Base-by-base conservation (phyloP, 1,140 invertebrate species). In the Venturia canescens region DNA sequence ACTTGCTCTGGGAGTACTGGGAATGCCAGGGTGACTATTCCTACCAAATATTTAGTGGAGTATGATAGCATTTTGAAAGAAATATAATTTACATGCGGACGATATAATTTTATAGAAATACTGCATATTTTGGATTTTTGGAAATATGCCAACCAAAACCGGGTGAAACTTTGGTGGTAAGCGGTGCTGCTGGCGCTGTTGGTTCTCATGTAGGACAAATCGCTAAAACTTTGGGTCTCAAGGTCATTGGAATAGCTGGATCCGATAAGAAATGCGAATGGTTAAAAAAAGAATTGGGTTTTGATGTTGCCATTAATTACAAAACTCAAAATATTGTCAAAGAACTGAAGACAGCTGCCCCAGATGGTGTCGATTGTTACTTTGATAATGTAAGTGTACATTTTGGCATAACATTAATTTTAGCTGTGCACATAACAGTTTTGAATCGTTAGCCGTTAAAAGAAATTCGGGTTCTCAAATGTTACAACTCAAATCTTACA, bases 181-280 rank as follows among this genome's bases (percentile, higher is more conserved):
- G 92, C 15, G 93, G 92, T 29, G 94, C 94, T 15, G 94, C 93
- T 26, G 94, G 95, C 26, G 95, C 95, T 38, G 95, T 96, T n/a
- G 95, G 95, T 6, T 94, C 92, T 81, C 90, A 94, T 63, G 95
- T 96, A 5, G 95, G 95, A 15, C 95, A 96, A 91, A 95, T 96
- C 71, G 95, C 93, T 1, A 96, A 95, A 89, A 94, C 95, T 81
- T 27, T 82, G 93, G 95, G 95, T 23, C 94, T 95, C 69, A 93
- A 89, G 80, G 95, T 96, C 0, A 94, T 97, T 83, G 96, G 95
- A 7, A 94, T 95, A 85, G 94, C 95, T 78, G 95, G 95, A 13
- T 92, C 93, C 18, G 94, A 96, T 78, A 94, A 94, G 0, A 96
- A 97, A 92, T 93, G 94, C 80, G 88, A 93, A 80, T 96, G 94